Conservation (phyloP, 1,140 invertebrate species). For the Leptinotarsa undecemlineata region DNA sequence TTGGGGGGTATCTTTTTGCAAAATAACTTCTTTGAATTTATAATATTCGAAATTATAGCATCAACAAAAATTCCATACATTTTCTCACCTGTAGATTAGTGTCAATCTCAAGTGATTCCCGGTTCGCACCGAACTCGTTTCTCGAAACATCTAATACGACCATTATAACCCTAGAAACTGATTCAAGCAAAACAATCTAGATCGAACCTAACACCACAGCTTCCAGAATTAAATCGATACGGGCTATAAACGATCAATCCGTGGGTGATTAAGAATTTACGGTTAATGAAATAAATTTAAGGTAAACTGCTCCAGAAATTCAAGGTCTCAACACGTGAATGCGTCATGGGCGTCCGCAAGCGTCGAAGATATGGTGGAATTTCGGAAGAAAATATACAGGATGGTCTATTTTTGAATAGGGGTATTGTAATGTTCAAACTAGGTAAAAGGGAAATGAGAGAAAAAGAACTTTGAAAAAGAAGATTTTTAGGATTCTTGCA, state of each 20-base stretch:
- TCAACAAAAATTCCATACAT: too few species aligned
- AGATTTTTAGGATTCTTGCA: too few species aligned
- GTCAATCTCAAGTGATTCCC: neutral
- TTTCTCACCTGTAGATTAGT: neutral
- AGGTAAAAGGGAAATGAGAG: too few species aligned
- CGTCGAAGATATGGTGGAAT: neutral
- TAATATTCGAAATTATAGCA: too few species aligned
- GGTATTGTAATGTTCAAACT: too few species aligned
- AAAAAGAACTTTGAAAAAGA: too few species aligned
- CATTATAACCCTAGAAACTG: constrained; percentile 27
- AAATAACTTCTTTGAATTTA: too few species aligned
- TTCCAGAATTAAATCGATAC: constrained; percentile 1
- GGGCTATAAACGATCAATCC: constrained; percentile 17
- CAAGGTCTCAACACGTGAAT: neutral
- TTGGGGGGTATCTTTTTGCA: too few species aligned
- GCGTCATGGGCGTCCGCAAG: constrained; percentile 14
- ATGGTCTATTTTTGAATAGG: too few species aligned
- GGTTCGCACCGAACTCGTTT: constrained; percentile 27
- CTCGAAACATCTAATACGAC: constrained; percentile 24
- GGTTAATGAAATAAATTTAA: constrained; percentile 12
- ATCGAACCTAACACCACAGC: constrained; percentile 14
- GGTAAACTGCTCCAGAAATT: neutral
- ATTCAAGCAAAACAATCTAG: constrained; percentile 5
- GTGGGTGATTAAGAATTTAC: constrained; percentile 25
- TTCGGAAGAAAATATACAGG: too few species aligned